Evolutionary conservation across 2,113 vertebrate species (phyloP).

Genomic region (Phrynocephalus versicolor): DNA sequence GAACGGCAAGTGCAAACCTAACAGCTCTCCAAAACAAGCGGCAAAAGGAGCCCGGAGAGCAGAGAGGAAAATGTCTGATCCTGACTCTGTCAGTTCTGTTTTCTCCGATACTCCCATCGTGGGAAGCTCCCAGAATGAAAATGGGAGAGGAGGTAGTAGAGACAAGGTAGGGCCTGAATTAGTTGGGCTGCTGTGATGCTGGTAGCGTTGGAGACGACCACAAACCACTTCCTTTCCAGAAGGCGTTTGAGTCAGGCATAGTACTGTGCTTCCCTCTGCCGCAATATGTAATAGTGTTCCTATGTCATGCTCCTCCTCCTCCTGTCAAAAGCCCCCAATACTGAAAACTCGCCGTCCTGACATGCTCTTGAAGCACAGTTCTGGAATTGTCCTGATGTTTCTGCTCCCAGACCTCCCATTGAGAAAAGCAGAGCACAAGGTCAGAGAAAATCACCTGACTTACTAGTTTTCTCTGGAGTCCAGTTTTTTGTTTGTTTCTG

Average conservation of each 20-base stretch:
- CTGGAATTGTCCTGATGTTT: not conserved
- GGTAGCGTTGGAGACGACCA: not conserved
- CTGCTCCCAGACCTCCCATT: not conserved
- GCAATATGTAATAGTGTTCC: not conserved
- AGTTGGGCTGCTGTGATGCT: conserved; percentile 23
- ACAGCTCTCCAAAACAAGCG: conserved; percentile 75
- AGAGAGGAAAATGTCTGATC: conserved; percentile 91
- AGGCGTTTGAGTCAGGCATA: not conserved
- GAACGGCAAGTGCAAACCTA: conserved; percentile 88
- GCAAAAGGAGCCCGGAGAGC: conserved; percentile 71
- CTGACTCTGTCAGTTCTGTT: conserved; percentile 94
- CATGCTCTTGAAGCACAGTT: not conserved
- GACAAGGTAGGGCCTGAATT: conserved; percentile 23
- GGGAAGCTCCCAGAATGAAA: conserved; percentile 19
- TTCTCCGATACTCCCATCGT: conserved; percentile 98
- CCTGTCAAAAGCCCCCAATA: not conserved
- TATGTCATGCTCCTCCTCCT: not conserved
- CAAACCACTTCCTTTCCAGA: not conserved
- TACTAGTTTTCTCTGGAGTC: not conserved
- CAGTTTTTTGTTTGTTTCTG: too few species aligned
- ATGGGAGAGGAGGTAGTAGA: not conserved
- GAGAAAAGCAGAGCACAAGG: not conserved
- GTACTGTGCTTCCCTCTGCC: not conserved
- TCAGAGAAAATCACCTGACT: not conserved
- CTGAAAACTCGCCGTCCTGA: not conserved